A percentile compares a stretch with the other conserved stretches of the same genome.
Conservation (phyloP, 2,113 vertebrate genomes). For the Myodes glareolus region DNA sequence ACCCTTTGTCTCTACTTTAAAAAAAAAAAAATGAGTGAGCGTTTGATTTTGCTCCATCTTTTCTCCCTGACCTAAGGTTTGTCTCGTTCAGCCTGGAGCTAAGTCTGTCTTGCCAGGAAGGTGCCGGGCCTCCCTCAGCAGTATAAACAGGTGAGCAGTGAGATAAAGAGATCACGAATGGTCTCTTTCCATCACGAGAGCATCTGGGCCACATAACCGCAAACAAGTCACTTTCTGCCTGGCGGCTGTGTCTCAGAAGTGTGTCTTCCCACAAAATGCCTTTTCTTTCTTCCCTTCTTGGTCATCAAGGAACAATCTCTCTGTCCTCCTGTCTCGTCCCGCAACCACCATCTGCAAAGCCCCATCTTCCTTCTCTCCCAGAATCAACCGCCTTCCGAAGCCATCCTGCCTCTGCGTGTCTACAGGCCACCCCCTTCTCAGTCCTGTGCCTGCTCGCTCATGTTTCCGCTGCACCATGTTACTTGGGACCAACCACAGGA, state of each 20-base stretch:
- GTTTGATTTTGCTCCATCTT: not conserved
- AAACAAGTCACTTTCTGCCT: not conserved
- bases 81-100: not conserved
- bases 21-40: not conserved
- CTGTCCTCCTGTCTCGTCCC: not conserved
- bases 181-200: not conserved
- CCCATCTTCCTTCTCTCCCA: not conserved
- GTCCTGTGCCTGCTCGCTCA: not conserved
- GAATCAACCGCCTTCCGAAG: not conserved
- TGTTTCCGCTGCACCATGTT: not conserved
- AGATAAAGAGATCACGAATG: not conserved
- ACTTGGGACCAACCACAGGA: not conserved
- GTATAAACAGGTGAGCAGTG: not conserved
- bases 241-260: not conserved
- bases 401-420: not conserved
- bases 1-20: not conserved
- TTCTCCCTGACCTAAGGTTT: not conserved
- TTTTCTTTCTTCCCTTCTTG: not conserved
- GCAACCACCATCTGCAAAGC: not conserved
- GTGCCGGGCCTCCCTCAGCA: rapidly evolving
- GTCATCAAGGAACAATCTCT: not conserved
- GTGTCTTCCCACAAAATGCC: not conserved
- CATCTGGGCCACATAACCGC: not conserved
- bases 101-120: not conserved
- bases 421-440: not conserved